Evolutionary conservation across 2,113 vertebrate species (phyloP).

Genomic region (Epinephelus fuscoguttatus): DNA sequence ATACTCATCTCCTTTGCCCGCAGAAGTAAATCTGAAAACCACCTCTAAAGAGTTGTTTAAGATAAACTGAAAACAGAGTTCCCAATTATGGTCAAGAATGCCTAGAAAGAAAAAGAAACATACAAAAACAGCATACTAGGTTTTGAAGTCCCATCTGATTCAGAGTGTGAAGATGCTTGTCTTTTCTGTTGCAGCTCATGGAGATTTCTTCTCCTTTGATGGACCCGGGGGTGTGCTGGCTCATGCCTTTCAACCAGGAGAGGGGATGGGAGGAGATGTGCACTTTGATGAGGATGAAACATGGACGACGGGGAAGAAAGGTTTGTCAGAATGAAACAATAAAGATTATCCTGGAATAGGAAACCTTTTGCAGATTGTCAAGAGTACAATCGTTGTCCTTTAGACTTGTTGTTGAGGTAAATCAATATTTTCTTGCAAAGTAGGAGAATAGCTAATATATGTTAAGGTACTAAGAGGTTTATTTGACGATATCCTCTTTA

Average conservation of each 20-base stretch:
- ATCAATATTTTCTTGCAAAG: neutral
- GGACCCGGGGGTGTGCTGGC: constrained; percentile 68
- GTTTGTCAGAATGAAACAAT: constrained; percentile 45
- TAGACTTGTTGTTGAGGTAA: neutral
- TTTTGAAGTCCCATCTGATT: neutral
- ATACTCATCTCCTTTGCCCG: constrained; percentile 68
- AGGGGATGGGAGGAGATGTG: constrained; percentile 72
- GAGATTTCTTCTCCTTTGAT: constrained; percentile 78
- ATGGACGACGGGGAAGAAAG: constrained; percentile 57
- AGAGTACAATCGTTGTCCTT: neutral
- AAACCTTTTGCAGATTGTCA: neutral
- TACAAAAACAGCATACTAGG: neutral
- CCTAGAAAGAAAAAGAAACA: no score
- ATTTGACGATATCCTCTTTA: no score
- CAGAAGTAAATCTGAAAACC: constrained; percentile 59
- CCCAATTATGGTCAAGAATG: neutral
- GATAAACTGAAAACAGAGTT: neutral
- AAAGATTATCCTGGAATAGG: neutral
- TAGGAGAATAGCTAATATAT: neutral
- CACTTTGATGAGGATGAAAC: constrained; percentile 82
- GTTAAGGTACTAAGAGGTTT: no score
- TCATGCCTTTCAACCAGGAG: constrained; percentile 72
- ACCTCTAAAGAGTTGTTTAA: neutral
- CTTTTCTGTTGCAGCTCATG: constrained; percentile 55
- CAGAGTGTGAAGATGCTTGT: neutral